These are phyloP conservation scores for Hemiprocne comata DNA, from an alignment of 2,113 vertebrate species.

Conservation along the genomic window DNA sequence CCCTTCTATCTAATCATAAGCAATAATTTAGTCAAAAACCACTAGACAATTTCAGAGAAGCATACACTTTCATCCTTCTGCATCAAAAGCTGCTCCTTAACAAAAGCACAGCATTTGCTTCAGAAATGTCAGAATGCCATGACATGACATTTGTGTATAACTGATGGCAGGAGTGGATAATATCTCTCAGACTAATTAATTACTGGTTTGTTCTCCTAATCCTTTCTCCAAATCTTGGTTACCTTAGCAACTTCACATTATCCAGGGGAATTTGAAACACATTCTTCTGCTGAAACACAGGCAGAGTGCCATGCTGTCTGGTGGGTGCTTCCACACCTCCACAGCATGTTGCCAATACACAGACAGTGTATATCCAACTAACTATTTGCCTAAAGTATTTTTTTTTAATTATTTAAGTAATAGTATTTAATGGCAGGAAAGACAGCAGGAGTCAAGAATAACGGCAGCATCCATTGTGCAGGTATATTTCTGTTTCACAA, in stretches of 20 bases:
- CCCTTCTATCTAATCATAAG: neutral
- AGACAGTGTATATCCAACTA: no score
- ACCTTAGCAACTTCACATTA: neutral
- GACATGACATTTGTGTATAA: neutral
- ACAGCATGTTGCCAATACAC: rapidly evolving
- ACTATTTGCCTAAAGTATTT: neutral
- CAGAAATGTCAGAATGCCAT: neutral
- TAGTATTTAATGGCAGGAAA: neutral
- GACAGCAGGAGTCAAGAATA: neutral
- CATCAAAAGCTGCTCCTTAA: neutral
- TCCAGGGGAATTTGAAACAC: neutral
- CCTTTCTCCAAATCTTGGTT: neutral
- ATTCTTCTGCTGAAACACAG: neutral
- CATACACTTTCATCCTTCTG: neutral
- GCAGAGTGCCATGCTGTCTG: neutral
- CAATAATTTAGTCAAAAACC: neutral
- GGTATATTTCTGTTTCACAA: neutral
- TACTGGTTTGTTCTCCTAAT: neutral
- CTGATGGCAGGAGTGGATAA: neutral
- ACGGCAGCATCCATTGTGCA: neutral
- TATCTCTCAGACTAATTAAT: neutral
- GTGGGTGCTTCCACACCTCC: neutral
- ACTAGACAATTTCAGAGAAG: neutral
- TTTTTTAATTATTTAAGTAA: neutral
- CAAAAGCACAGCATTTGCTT: neutral